A percentile compares a stretch with the other conserved stretches of the same genome.
Conservation (phyloP, 1,140 invertebrate species). For the Cotesia glomerata region DNA sequence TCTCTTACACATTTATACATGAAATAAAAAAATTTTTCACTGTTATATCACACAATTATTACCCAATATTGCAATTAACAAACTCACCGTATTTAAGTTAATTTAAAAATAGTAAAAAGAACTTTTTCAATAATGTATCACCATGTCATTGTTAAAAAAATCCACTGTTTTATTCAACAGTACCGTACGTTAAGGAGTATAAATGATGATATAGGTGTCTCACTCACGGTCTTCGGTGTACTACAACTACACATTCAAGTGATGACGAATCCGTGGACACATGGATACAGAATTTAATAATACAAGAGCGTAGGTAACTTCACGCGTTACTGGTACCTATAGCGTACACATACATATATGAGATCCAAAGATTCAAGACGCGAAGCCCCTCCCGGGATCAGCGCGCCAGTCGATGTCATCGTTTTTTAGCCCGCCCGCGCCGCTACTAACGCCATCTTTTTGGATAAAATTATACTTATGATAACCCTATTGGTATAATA, state of each 20-base stretch:
- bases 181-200: conserved; percentile 3
- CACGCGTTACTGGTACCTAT: background rate
- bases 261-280: too few species aligned
- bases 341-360: background rate
- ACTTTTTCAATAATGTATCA: conserved; percentile 37
- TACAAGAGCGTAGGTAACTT: background rate
- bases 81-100: conserved; percentile 28
- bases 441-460: too few species aligned
- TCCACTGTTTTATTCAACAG: conserved; percentile 39
- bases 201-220: background rate
- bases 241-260: background rate
- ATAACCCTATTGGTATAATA: too few species aligned
- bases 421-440: too few species aligned
- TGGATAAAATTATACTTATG: too few species aligned
- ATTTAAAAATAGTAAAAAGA: conserved; percentile 27
- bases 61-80: conserved; percentile 34
- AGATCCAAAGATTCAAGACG: background rate
- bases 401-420: too few species aligned
- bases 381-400: too few species aligned
- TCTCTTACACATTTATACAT: background rate
- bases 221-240: background rate
- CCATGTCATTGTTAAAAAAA: conserved; percentile 44
- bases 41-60: conserved; percentile 4
- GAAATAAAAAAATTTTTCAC: background rate
- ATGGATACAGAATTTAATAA: too few species aligned